These are phyloP conservation scores for Ceratina japonica DNA, from an alignment of 1,140 invertebrate species.

Conservation along the genomic window DNA sequence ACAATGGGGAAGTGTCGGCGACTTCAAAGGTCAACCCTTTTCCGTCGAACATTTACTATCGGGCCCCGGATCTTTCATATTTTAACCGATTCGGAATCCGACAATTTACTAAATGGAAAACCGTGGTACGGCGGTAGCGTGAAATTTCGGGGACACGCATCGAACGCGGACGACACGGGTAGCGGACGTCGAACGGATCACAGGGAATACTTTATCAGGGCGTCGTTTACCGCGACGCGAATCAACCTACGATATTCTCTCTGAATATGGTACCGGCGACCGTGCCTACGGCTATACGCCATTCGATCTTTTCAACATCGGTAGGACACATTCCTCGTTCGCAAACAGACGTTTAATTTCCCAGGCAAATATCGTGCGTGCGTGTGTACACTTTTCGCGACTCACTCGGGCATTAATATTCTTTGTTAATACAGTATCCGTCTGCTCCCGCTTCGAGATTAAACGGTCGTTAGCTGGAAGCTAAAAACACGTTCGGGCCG, in stretches of 20 bases:
- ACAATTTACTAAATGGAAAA: not conserved
- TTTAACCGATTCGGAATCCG: not conserved
- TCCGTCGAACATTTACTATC: not conserved
- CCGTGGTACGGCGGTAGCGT: not conserved
- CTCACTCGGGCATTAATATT: slow-evolving; percentile 55
- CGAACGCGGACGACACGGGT: slow-evolving; percentile 26
- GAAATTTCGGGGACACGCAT: slow-evolving; percentile 38
- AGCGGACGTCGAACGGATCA: slow-evolving; percentile 58
- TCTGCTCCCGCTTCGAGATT: not conserved
- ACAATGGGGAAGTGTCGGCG: not conserved
- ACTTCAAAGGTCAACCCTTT: not conserved
- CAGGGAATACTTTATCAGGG: slow-evolving; percentile 69
- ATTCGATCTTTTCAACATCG: slow-evolving; percentile 60
- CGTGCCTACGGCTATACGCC: slow-evolving; percentile 59
- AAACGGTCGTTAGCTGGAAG: not conserved
- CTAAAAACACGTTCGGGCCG: not conserved
- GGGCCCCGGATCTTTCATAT: not conserved
- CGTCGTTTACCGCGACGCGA: slow-evolving; percentile 52
- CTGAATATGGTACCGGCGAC: slow-evolving; percentile 62
- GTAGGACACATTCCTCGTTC: slow-evolving; percentile 54
- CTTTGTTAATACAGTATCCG: slow-evolving; percentile 44
- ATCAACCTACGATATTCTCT: slow-evolving; percentile 61
- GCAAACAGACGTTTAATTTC: slow-evolving; percentile 75
- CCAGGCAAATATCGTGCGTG: slow-evolving; percentile 69
- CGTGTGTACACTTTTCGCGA: slow-evolving; percentile 52